phyloP scores from a whole-genome alignment of 2,113 vertebrate genomes.

The Lonchura striata region DNA sequence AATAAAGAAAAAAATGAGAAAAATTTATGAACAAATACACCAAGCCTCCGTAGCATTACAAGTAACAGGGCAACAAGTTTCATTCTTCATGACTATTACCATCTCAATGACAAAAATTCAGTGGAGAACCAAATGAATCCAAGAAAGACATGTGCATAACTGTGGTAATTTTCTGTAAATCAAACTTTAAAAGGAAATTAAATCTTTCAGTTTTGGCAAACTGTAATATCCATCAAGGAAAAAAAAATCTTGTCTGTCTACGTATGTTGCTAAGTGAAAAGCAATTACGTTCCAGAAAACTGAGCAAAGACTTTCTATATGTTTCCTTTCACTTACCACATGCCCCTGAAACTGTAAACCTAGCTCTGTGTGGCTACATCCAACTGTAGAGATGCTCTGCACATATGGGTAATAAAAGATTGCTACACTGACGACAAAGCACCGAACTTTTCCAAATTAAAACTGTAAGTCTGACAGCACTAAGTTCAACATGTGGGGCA shows the following conservation, averaged over 20 bases:
- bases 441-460: neutral
- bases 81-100: neutral
- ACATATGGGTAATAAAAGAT: neutral
- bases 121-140: neutral
- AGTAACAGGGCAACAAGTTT: neutral
- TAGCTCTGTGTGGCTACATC: neutral
- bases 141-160: neutral
- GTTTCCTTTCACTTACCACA: slow-evolving; percentile 27
- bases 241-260: neutral
- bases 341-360: neutral
- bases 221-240: neutral
- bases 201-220: neutral
- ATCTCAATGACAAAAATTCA: neutral
- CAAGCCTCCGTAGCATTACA: neutral
- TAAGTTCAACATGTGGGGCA: neutral
- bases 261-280: neutral
- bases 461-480: neutral
- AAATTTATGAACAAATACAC: neutral
- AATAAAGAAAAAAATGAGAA: too few relatives aligned
- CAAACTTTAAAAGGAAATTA: neutral
- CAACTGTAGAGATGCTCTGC: neutral
- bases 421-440: neutral
- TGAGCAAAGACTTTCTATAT: neutral
- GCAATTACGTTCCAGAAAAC: neutral
- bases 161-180: neutral